Base-by-base conservation (phyloP, 2,888 invertebrate genomes). In the Euzophera pinguis region DNA sequence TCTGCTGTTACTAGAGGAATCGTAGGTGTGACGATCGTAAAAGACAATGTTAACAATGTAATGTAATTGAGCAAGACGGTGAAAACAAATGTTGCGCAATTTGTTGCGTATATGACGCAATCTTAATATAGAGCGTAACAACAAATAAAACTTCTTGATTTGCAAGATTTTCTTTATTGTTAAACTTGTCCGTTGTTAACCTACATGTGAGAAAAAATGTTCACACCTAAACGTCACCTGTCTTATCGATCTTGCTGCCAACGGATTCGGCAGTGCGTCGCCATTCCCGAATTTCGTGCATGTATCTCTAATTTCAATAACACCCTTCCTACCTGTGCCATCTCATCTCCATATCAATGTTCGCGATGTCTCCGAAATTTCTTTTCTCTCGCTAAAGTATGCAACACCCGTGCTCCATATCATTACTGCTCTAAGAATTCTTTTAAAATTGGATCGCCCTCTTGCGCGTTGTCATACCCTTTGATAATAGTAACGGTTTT, bases 301-400 rank as follows among this genome's bases (percentile, higher is more conserved):
- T 80, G 81, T 85, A 85, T 87, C 81, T 84, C 79, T 88, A 86
- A 88, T 88, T 89, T 89, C 86, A 87, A 88, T 89, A 86, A 81
- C 81, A 76, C 81, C 84, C 83, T 78, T 73, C 69, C 78, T 86
- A 85, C 86, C 83, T 84, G 85, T 79, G 78, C 80, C 80, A 80
- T 84, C 85, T 81, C 84, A 89, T 89, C 82, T 88, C 79, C 89
- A 89, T 89, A 85, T 88, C 88, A 88, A 89, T 87, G 80, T 84
- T 80, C 80, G 78, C 73, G 74, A 74, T 78, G 81, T 81, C 81
- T 82, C 75, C 72, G 73, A 84, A 85, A 85, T 84, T 82, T 82
- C 85, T 83, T 87, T 84, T 84, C 83, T 82, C 77, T 78, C 69
- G 78, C 75, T 83, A 80, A 84, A 85, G 78, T 84, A 86, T 85